A percentile compares a stretch with the other conserved stretches of the same genome.
Evolutionary conservation across 2,797 vertebrate genomes (phyloP).

Genomic region (Eptatretus atami): DNA sequence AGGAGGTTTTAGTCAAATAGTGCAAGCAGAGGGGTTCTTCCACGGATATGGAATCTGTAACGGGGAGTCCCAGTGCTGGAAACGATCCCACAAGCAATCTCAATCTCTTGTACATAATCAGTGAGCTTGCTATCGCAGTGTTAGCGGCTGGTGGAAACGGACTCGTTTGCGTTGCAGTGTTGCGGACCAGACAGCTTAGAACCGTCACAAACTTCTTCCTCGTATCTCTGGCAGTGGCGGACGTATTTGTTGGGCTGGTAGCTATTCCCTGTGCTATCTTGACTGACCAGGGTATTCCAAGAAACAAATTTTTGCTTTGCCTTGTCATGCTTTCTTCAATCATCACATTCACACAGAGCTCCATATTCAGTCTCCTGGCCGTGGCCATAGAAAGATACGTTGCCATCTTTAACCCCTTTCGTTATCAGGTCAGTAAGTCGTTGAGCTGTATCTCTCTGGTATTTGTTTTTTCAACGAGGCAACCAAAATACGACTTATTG

Average conservation of each 20-base stretch:
- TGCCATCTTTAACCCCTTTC: constrained; percentile 30
- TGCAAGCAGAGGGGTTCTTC: too few species aligned
- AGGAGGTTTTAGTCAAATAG: too few species aligned
- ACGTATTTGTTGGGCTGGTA: constrained; percentile 22
- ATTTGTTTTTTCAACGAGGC: too few species aligned
- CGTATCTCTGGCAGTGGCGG: constrained; percentile 24
- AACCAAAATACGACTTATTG: too few species aligned
- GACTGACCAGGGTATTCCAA: constrained; percentile 20
- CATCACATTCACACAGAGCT: constrained; percentile 30
- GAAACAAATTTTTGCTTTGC: constrained; percentile 20
- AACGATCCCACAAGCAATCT: constrained; percentile 7
- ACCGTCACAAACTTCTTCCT: constrained; percentile 33
- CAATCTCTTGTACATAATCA: constrained; percentile 18
- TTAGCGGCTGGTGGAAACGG: constrained; percentile 21
- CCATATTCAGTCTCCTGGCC: constrained; percentile 29
- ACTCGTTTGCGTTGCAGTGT: constrained; percentile 21
- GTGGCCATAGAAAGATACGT: constrained; percentile 28
- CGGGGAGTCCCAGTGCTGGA: too few species aligned
- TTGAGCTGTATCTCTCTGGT: background rate
- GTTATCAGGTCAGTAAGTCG: constrained; percentile 13
- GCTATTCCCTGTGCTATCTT: constrained; percentile 32
- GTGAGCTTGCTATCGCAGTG: constrained; percentile 23
- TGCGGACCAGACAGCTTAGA: constrained; percentile 18
- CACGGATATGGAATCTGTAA: too few species aligned
- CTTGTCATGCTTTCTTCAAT: constrained; percentile 27